These are phyloP conservation scores for Gymnarchus niloticus DNA, from an alignment of 2,113 vertebrate genomes.

Conservation along the genomic window DNA sequence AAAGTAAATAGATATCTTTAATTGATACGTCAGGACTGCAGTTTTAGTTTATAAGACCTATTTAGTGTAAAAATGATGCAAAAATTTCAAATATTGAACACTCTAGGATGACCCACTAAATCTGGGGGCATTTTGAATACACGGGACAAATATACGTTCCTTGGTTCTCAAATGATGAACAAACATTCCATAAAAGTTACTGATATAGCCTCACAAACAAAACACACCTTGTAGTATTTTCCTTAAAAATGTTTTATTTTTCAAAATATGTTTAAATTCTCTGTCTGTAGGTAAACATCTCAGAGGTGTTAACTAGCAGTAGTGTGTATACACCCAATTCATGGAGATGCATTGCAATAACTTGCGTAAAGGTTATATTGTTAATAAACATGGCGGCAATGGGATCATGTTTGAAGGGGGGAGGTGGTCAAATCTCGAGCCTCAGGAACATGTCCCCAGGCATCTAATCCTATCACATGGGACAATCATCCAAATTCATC, in stretches of 20 bases:
- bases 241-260: background rate
- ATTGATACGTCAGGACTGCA: no score
- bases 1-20: background rate
- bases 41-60: no score
- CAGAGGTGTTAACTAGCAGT: background rate
- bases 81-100: no score
- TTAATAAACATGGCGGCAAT: conserved; percentile 34
- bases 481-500: conserved; percentile 28
- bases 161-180: background rate
- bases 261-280: background rate
- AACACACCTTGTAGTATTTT: background rate
- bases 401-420: conserved; percentile 17
- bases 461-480: background rate
- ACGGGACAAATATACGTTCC: no score
- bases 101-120: no score
- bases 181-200: background rate
- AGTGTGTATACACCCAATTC: background rate
- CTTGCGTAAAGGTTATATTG: conserved; percentile 30
- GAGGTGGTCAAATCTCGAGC: background rate
- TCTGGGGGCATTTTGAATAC: no score
- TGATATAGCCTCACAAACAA: background rate
- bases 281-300: background rate
- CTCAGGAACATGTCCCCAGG: background rate
- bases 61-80: no score
- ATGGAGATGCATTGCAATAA: no score